Percentiles rank a stretch among this genome's conserved stretches.
These are phyloP conservation scores for Peromyscus californicus DNA, from an alignment of 2,113 vertebrate species.

Conservation along the genomic window DNA sequence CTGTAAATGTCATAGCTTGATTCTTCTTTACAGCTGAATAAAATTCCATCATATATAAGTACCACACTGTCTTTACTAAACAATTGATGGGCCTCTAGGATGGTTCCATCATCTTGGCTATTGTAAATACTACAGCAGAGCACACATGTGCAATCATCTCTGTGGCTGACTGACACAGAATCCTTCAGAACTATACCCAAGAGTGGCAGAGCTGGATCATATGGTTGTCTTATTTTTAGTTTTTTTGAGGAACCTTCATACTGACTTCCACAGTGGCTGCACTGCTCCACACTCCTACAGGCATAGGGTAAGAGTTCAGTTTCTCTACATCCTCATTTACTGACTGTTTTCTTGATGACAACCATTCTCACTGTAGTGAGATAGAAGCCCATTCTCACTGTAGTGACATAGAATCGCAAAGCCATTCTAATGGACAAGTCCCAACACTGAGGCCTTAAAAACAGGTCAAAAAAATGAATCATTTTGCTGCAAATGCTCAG, in stretches of 20 bases:
- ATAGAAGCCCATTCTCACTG: background rate
- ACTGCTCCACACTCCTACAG: background rate
- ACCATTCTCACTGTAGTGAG: no score
- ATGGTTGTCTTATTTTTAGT: background rate
- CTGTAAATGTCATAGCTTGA: no score
- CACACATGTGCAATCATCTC: background rate
- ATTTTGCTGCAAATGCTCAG: slow-evolving; percentile 8
- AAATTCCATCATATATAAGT: background rate
- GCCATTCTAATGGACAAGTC: background rate
- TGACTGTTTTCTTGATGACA: background rate
- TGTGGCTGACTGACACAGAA: background rate
- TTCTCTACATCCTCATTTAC: background rate
- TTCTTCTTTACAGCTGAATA: background rate
- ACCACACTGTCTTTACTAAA: background rate
- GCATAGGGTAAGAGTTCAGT: background rate
- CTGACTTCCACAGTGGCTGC: background rate
- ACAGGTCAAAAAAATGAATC: background rate
- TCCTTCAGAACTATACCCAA: background rate
- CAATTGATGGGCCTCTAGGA: no score
- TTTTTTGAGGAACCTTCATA: background rate
- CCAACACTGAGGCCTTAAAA: slow-evolving; percentile 27
- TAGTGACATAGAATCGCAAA: background rate
- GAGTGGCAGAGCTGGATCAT: background rate
- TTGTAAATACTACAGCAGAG: background rate
- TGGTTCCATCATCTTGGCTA: background rate